Base-by-base conservation (phyloP, 2,888 invertebrate genomes). In the Anthophora plumipes region DNA sequence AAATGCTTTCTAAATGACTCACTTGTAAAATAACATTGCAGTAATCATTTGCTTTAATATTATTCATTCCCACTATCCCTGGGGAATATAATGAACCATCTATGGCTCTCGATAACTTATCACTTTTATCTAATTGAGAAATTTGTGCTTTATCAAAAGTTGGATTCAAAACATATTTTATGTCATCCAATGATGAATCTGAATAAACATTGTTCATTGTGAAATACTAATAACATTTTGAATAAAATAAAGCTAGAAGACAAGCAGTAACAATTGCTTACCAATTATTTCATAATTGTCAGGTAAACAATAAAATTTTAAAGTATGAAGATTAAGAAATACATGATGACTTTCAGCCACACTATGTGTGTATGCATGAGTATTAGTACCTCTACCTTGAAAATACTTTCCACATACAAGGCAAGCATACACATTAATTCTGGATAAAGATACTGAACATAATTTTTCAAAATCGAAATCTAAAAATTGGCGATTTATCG, bases 381-480 rank as follows among this genome's bases (percentile, higher is more conserved):
- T 99, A 91, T 98, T 99, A 9, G 97, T 98, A 0, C 99, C 99
- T 91, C 99, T 95, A 1, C 99, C 98, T 96, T 97, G 95, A 92
- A 99, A 99, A 93, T 99, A 99, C 94, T 99, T 99, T 25, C 99
- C 99, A 94, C 99, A 99, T 0, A 99, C 98, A 78, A 99, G 95
- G 92, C 99, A 99, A 9, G 99, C 99, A 93, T 99, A 99, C 46
- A 99, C 99, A 95, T 99, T 99, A 88, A 99, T 98, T 91, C 99
- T 96, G 0, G 99, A 99, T 82, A 99, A 93, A 0, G 99, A 99
- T 50, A 99, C 97, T 0, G 99, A 99, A 93, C 99, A 99, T 37
- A 99, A 94, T 93, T 99, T 99, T 94, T 99, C 99, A 94, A 99
- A 99, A 94, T 99, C 99, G 94, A 99, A 99, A 94, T 99, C 99